Conservation (phyloP, 2,113 vertebrate species). For the Cathartes aura region DNA sequence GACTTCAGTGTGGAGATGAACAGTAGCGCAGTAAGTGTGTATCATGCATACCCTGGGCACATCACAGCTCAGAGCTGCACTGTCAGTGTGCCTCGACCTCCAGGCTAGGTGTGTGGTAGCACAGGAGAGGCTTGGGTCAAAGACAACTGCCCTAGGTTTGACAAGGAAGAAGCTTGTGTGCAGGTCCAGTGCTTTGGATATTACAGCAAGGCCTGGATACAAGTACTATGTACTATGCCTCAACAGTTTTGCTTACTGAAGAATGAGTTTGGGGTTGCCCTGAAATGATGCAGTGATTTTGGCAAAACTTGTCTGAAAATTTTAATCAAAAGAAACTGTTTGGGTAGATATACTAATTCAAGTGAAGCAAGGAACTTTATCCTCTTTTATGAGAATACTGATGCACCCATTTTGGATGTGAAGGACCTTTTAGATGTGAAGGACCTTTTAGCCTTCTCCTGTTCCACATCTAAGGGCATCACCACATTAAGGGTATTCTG, state of each 20-base stretch:
- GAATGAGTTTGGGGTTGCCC: not conserved
- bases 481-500: not conserved
- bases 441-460: not conserved
- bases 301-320: not conserved
- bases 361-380: not conserved
- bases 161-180: not conserved
- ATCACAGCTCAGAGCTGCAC: not conserved
- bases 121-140: not conserved
- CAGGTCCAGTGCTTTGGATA: not conserved
- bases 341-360: not conserved
- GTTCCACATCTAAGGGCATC: not conserved
- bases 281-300: not conserved
- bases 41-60: not conserved
- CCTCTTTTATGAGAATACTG: not conserved
- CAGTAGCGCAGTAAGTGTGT: not conserved
- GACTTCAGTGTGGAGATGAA: not conserved
- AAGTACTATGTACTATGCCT: not conserved
- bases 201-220: not conserved
- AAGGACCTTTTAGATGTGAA: not conserved
- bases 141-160: not conserved
- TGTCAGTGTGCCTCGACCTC: too few species aligned
- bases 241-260: not conserved
- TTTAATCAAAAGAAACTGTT: not conserved
- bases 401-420: not conserved
- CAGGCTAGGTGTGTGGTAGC: not conserved